phyloP scores from a whole-genome alignment of 2,888 invertebrate genomes.

The Melanchra persicariae region DNA sequence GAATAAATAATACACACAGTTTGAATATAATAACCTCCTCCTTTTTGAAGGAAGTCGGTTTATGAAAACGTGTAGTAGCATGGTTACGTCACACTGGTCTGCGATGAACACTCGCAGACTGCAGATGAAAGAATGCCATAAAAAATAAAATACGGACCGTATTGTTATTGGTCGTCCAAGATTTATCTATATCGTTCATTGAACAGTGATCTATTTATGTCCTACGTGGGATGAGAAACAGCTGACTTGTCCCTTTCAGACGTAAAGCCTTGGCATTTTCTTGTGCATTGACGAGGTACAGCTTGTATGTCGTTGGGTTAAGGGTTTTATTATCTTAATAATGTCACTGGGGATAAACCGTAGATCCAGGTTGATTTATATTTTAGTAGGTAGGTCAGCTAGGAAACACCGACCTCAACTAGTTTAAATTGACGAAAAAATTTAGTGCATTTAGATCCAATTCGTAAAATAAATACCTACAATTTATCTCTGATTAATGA shows the following conservation, averaged over 20 bases:
- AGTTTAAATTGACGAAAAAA: no score
- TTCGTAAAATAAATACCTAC: no score
- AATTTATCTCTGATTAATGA: no score
- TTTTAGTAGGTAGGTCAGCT: background rate
- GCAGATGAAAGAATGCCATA: background rate
- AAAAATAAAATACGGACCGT: background rate
- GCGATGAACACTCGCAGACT: background rate
- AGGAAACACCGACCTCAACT: no score
- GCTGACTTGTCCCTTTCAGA: constrained; percentile 28
- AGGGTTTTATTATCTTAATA: background rate
- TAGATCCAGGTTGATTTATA: background rate
- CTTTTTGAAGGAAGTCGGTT: no score
- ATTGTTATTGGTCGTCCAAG: constrained; percentile 1
- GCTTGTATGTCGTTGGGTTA: background rate
- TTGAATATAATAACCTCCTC: no score
- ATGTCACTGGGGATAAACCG: background rate
- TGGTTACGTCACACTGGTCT: background rate
- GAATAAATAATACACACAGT: no score
- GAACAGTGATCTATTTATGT: constrained; percentile 26
- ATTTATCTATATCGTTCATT: constrained; percentile 24
- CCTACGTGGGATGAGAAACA: constrained; percentile 6
- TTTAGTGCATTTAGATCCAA: no score
- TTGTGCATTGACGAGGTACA: background rate
- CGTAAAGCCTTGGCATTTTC: constrained; percentile 24
- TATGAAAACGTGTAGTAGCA: background rate